These are phyloP conservation scores for Craseonycteris thonglongyai DNA, from an alignment of 2,113 vertebrate species.

Conservation along the genomic window DNA sequence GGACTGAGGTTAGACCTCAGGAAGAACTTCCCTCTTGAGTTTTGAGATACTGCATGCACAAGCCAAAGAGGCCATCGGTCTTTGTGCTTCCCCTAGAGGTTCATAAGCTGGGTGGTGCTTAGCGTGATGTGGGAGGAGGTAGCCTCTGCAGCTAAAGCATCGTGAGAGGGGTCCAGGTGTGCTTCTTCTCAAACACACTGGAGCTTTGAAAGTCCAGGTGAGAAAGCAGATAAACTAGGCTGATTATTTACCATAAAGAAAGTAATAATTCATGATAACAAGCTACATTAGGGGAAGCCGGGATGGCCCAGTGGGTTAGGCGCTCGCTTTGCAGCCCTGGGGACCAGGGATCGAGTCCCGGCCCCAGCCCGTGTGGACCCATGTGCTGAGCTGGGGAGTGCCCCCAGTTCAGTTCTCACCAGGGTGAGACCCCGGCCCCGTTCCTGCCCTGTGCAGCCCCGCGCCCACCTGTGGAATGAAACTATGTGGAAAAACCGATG, in stretches of 20 bases:
- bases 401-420: no score
- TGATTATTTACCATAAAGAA: background rate
- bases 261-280: no score
- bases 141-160: background rate
- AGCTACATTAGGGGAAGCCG: no score
- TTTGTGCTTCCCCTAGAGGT: background rate
- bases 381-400: no score
- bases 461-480: no score
- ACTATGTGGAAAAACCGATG: no score
- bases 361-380: no score
- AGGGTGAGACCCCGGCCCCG: no score
- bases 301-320: no score
- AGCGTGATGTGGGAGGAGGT: background rate
- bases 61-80: background rate
- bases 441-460: no score
- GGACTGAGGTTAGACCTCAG: slow-evolving; percentile 40
- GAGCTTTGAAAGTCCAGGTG: background rate
- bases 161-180: background rate
- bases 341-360: no score
- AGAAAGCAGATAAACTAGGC: background rate
- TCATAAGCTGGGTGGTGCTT: background rate
- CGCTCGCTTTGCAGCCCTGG: no score
- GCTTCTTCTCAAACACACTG: background rate
- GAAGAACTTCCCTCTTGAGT: slow-evolving; percentile 49
- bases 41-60: background rate